These are phyloP conservation scores for Biston stratarius DNA, from an alignment of 2,888 invertebrate species.

Conservation along the genomic window DNA sequence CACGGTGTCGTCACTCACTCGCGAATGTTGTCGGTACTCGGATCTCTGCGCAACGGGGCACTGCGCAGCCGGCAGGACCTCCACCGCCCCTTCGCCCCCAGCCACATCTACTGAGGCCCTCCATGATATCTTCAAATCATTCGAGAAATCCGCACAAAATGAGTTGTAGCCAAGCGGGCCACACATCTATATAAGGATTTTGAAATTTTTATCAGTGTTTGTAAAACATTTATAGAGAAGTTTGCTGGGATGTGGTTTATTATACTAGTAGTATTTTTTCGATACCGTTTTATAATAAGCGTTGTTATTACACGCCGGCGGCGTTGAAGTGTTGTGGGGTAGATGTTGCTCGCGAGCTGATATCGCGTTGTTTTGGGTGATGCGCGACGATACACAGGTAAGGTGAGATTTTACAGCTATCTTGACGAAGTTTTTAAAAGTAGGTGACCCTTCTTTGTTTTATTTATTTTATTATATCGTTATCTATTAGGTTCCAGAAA, in stretches of 20 bases:
- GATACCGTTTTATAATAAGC: conserved; percentile 19
- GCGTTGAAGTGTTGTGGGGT: background rate
- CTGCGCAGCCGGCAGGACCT: conserved; percentile 19
- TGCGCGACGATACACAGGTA: too few species aligned
- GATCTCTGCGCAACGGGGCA: conserved; percentile 18
- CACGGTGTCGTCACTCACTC: conserved; percentile 12
- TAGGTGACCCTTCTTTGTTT: too few species aligned
- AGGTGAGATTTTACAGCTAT: too few species aligned
- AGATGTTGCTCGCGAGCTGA: background rate
- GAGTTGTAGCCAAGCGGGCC: background rate
- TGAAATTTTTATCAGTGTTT: background rate
- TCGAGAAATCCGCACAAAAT: conserved; percentile 7
- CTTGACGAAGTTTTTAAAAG: too few species aligned
- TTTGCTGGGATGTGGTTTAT: conserved; percentile 5
- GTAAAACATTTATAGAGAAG: background rate
- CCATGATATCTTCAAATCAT: background rate
- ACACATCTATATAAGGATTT: background rate
- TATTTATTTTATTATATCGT: too few species aligned
- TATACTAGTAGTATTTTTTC: conserved; percentile 15
- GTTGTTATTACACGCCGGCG: conserved; percentile 31
- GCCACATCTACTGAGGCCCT: conserved; percentile 4
- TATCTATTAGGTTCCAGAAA: too few species aligned
- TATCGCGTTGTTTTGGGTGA: background rate
- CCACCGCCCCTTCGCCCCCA: conserved; percentile 6
- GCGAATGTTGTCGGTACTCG: conserved; percentile 7